These are phyloP conservation scores for Chesias legatella DNA, from an alignment of 2,888 invertebrate species.

Conservation along the genomic window DNA sequence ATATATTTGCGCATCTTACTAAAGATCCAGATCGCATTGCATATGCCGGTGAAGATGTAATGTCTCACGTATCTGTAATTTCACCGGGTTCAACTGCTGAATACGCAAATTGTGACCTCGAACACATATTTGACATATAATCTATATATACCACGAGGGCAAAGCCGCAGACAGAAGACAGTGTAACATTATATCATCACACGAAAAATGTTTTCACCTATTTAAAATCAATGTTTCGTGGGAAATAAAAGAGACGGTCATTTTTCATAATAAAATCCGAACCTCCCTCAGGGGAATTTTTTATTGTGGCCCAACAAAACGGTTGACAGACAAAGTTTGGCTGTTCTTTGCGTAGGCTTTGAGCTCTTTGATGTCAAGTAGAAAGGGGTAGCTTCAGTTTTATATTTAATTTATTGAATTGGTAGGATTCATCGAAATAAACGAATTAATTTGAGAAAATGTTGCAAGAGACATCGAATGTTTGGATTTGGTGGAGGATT, in stretches of 20 bases:
- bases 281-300: constrained; percentile 45
- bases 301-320: constrained; percentile 51
- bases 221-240: constrained; percentile 48
- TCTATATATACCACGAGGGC: no score
- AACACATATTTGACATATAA: no score
- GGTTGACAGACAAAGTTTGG: constrained; percentile 58
- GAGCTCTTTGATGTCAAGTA: constrained; percentile 30
- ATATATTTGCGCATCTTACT: no score
- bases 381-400: constrained; percentile 33
- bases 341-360: constrained; percentile 52
- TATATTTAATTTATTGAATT: neutral
- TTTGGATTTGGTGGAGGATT: no score
- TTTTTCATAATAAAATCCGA: constrained; percentile 67
- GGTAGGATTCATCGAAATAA: constrained; percentile 11
- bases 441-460: no score
- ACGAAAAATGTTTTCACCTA: constrained; percentile 49
- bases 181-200: constrained; percentile 21
- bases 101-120: no score
- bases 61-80: no score
- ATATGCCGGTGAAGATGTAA: no score
- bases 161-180: no score
- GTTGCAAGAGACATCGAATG: no score
- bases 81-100: no score
- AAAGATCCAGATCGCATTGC: no score
- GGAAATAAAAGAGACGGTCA: constrained; percentile 42